These are phyloP conservation scores for Lepidostoma basale DNA, from an alignment of 1,140 invertebrate species.

Conservation along the genomic window DNA sequence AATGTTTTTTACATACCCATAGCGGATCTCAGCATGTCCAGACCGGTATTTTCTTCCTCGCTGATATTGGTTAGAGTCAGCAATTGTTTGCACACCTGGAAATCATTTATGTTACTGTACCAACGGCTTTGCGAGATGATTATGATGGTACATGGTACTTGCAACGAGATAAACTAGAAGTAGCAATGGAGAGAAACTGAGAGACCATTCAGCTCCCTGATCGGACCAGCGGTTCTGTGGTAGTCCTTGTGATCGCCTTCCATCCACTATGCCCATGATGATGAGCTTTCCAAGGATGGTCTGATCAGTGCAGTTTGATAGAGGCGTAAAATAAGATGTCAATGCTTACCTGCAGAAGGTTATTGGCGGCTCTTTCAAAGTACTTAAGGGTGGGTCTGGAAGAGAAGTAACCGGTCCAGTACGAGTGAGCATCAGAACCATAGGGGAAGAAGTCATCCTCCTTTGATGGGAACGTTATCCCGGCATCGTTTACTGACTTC, in stretches of 20 bases:
- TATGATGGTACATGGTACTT: no score
- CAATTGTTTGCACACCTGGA: conserved; percentile 65
- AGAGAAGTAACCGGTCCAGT: conserved; percentile 86
- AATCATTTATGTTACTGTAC: no score
- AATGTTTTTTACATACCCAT: no score
- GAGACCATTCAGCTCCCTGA: background rate
- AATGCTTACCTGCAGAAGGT: conserved; percentile 66
- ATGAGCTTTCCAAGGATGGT: no score
- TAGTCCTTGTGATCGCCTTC: background rate
- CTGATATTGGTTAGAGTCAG: conserved; percentile 50
- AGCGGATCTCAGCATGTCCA: conserved; percentile 57
- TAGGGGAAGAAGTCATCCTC: conserved; percentile 78
- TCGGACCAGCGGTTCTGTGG: no score
- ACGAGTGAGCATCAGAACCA: conserved; percentile 69
- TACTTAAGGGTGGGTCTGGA: conserved; percentile 74
- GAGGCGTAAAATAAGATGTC: background rate
- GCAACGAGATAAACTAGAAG: no score
- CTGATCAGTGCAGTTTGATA: background rate
- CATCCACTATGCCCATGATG: no score
- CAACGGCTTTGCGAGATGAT: no score
- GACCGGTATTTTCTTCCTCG: conserved; percentile 49
- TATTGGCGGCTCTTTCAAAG: conserved; percentile 67
- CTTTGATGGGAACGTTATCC: conserved; percentile 57
- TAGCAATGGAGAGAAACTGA: no score
- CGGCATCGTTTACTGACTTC: conserved; percentile 57